Evolutionary conservation across 2,113 vertebrate species (phyloP).

Genomic region (Ageneiosus marmoratus): DNA sequence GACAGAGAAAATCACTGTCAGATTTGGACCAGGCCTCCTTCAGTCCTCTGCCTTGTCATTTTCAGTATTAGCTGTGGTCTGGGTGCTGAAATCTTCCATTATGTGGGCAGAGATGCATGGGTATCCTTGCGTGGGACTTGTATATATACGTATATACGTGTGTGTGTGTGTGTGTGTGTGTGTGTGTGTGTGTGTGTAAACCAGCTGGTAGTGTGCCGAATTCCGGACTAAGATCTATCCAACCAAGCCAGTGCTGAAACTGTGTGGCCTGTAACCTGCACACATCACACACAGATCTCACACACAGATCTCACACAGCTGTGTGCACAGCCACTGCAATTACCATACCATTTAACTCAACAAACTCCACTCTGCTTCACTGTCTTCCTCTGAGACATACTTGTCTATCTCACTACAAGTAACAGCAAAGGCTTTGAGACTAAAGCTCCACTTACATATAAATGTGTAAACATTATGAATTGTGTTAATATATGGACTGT

Average conservation of each 20-base stretch:
- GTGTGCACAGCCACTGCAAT: constrained; percentile 36
- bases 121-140: constrained; percentile 26
- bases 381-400: constrained; percentile 1
- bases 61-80: constrained; percentile 61
- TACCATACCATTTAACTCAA: constrained; percentile 42
- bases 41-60: constrained; percentile 46
- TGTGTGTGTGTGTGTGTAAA: constrained; percentile 44
- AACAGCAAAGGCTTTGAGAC: constrained; percentile 14
- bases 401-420: constrained; percentile 13
- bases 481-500: background rate
- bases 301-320: constrained; percentile 47
- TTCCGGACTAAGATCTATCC: constrained; percentile 52
- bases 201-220: constrained; percentile 62
- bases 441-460: constrained; percentile 19
- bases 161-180: constrained; percentile 31
- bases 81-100: constrained; percentile 57
- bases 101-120: constrained; percentile 42
- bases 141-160: constrained; percentile 37
- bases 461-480: constrained; percentile 28
- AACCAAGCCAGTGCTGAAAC: constrained; percentile 42
- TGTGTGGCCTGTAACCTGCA: constrained; percentile 42
- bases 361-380: constrained; percentile 19
- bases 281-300: constrained; percentile 45
- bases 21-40: constrained; percentile 33
- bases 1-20: constrained; percentile 52